Conservation (phyloP, 2,888 invertebrate genomes). For the Dasypogon diadema region DNA sequence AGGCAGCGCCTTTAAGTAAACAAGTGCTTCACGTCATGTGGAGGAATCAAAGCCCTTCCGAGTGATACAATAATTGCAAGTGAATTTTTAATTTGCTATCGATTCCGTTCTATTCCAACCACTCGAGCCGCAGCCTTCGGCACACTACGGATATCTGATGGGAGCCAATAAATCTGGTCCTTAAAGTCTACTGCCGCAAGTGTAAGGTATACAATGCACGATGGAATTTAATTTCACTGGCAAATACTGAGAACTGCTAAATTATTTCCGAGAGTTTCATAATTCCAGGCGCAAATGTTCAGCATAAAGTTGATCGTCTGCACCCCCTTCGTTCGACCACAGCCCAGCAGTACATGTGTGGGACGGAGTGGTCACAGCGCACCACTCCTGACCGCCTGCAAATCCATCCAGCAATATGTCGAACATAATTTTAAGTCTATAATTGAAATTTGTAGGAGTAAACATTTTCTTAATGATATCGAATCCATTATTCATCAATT, state of each 20-base stretch:
- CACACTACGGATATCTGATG: background rate
- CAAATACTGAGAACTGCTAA: conserved; percentile 53
- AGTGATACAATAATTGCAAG: conserved; percentile 39
- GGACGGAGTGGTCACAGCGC: background rate
- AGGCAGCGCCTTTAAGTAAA: background rate
- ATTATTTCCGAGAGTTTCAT: conserved; percentile 50
- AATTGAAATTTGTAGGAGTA: conserved; percentile 55
- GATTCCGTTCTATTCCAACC: conserved; percentile 55
- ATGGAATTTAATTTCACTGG: conserved; percentile 54
- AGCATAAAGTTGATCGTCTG: conserved; percentile 9
- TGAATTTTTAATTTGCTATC: conserved; percentile 62
- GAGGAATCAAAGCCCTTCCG: background rate
- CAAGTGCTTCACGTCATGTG: background rate
- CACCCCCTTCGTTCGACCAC: background rate
- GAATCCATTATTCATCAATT: conserved; percentile 62
- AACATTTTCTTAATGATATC: conserved; percentile 61
- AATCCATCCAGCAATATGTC: conserved; percentile 47
- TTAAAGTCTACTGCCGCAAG: conserved; percentile 22
- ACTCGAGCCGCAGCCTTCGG: background rate
- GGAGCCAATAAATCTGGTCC: conserved; percentile 14
- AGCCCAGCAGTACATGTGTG: background rate
- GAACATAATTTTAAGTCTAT: conserved; percentile 55
- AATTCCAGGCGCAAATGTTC: conserved; percentile 40
- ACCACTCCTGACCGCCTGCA: background rate
- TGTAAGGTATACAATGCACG: conserved; percentile 42